A percentile compares a stretch with the other conserved stretches of the same genome.
These are phyloP conservation scores for Pogonomyrmex californicus DNA, from an alignment of 1,140 invertebrate genomes.

Conservation along the genomic window DNA sequence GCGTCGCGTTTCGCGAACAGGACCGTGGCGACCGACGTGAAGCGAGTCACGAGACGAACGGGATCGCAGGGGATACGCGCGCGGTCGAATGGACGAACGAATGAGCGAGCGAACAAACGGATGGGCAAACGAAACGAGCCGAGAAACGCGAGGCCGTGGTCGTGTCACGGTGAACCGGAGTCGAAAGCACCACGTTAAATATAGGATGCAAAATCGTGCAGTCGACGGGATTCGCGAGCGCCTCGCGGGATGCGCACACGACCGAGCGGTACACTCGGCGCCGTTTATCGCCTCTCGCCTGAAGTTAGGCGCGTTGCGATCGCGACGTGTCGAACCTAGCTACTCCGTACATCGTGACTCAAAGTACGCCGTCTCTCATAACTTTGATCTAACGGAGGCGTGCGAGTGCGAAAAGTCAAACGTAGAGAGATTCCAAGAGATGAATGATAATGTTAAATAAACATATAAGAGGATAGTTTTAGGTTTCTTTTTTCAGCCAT, in stretches of 20 bases:
- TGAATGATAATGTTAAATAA: not conserved
- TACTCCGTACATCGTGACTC: conserved; percentile 3
- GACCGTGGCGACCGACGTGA: conserved; percentile 14
- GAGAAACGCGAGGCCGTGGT: not conserved
- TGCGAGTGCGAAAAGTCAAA: not conserved
- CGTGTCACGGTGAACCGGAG: conserved; percentile 10
- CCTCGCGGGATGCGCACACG: conserved; percentile 23
- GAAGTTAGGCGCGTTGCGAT: not conserved
- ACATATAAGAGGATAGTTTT: not conserved
- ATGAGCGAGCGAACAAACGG: not conserved
- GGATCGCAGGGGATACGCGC: too few species aligned
- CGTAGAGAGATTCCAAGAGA: not conserved
- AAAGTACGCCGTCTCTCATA: not conserved
- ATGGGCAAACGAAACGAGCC: not conserved
- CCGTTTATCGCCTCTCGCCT: not conserved
- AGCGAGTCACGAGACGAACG: conserved; percentile 6
- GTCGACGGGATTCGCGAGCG: conserved; percentile 20
- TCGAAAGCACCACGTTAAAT: conserved; percentile 50
- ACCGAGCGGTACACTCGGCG: not conserved
- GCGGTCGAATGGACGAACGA: not conserved
- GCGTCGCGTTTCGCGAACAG: not conserved
- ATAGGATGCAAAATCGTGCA: conserved; percentile 43
- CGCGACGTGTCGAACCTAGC: not conserved
- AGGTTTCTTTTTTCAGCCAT: not conserved
- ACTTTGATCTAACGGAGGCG: not conserved